Conservation (phyloP, 2,888 invertebrate genomes). For the Stenoptilia bipunctidactyla region DNA sequence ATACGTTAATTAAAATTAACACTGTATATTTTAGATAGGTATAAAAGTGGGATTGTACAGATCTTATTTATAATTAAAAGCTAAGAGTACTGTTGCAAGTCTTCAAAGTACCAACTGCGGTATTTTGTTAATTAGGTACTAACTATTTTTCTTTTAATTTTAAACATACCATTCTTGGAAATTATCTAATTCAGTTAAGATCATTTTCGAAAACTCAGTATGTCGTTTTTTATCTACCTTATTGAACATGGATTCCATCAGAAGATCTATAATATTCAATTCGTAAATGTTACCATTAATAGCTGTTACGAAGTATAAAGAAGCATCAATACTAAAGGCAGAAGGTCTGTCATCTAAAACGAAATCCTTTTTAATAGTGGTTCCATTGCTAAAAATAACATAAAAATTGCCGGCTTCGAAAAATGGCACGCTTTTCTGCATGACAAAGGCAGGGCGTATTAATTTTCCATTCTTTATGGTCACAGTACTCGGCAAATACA, state of each 20-base stretch:
- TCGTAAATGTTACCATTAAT: conserved; percentile 46
- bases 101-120: too few relatives aligned
- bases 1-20: too few relatives aligned
- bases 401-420: conserved; percentile 36
- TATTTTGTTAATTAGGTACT: too few relatives aligned
- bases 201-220: background rate
- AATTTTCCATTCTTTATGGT: conserved; percentile 24
- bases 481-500: too few relatives aligned
- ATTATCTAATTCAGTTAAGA: too few relatives aligned
- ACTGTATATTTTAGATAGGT: too few relatives aligned
- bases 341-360: conserved; percentile 28
- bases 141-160: too few relatives aligned
- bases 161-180: too few relatives aligned
- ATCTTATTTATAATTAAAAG: too few relatives aligned
- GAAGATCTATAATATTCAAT: conserved; percentile 43
- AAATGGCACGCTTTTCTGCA: conserved; percentile 41
- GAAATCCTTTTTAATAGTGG: conserved; percentile 36
- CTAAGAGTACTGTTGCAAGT: too few relatives aligned
- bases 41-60: too few relatives aligned
- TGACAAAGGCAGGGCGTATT: conserved; percentile 41
- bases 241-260: conserved; percentile 42
- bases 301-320: conserved; percentile 40
- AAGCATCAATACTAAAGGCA: conserved; percentile 42
- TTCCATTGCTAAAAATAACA: conserved; percentile 37
- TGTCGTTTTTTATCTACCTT: background rate